Conservation (phyloP, 2,888 invertebrate species). For the Dryobota labecula region DNA sequence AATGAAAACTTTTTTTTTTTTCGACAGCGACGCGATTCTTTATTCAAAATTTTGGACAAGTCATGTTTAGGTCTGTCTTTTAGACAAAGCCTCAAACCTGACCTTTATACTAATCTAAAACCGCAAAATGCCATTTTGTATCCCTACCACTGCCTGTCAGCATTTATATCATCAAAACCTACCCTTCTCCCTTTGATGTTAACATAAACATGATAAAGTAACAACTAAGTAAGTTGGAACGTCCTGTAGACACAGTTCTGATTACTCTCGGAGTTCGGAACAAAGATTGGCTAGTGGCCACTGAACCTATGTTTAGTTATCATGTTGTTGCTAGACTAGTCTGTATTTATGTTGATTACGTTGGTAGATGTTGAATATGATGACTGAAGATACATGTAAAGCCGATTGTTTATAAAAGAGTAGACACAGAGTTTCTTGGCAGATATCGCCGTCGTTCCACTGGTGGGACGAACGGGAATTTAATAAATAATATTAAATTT, state of each 20-base stretch:
- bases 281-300: conserved; percentile 52
- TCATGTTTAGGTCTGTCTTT: neutral
- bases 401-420: neutral
- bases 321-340: conserved; percentile 8
- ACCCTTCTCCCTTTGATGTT: conserved; percentile 43
- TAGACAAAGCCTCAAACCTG: neutral
- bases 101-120: neutral
- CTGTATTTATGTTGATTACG: conserved; percentile 13
- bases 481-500: no score
- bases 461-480: no score
- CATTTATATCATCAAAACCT: conserved; percentile 27
- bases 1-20: no score
- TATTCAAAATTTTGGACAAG: neutral
- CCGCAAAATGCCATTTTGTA: conserved; percentile 5
- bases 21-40: neutral
- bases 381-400: neutral
- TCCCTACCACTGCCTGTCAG: conserved; percentile 7
- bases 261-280: conserved; percentile 54
- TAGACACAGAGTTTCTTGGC: neutral
- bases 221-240: conserved; percentile 52
- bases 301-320: conserved; percentile 26
- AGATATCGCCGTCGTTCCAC: no score
- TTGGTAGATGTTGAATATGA: neutral
- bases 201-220: conserved; percentile 47
- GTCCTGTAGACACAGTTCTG: conserved; percentile 51